Base-by-base conservation (phyloP, 2,797 vertebrate species). In the Parambassis ranga region DNA sequence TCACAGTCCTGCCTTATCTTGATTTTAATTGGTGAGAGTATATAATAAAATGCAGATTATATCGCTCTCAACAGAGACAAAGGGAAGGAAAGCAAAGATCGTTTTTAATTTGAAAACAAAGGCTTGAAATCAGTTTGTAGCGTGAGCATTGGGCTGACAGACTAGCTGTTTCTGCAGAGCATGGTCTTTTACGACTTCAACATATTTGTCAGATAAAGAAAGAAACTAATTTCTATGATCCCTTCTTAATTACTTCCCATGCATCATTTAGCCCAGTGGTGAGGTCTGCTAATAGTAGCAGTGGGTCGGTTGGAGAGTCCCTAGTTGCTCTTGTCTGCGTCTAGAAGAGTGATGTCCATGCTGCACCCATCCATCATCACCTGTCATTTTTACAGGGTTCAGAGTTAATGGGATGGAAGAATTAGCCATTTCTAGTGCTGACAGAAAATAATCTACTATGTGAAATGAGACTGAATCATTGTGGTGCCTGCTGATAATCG, bases 351-450 rank as follows among this genome's bases (percentile, higher is more conserved):
- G 51, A 84, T 72, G 35, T 42, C 24, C 28, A 7, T 11, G 11
- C 31, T 14, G 50, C 41, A 10, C 7, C 31, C 59, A 70, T 82
- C 39, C 0, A 63, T 84, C 79, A 75, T 47, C 43, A 7, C n/a
- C 32, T 41, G 66, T 77, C 75, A 55, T 28, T 59, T 65, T 68
- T 39, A 75, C 22, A 28, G 38, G 49, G 71, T 68, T 36, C n/a
- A 35, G 59, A 62, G 55, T 65, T 82, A 83, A 86, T 83, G 78
- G 77, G 30, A 56, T 71, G 75, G 78, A 84, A 83, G 83, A 66
- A 73, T 80, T 76, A 36, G 48, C 52, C 31, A 30, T 61, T 81
- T 67, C 61, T 64, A 20, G 42, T 43, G 61, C 43, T 65, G 75
- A 64, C 65, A 47, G 67, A 79, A 79, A 65, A 38, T 62, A 62